Conservation (phyloP, 30 jellyfish, hydroid and myxozoan species). For the Aurelia aurita complex sp. Pacific region DNA sequence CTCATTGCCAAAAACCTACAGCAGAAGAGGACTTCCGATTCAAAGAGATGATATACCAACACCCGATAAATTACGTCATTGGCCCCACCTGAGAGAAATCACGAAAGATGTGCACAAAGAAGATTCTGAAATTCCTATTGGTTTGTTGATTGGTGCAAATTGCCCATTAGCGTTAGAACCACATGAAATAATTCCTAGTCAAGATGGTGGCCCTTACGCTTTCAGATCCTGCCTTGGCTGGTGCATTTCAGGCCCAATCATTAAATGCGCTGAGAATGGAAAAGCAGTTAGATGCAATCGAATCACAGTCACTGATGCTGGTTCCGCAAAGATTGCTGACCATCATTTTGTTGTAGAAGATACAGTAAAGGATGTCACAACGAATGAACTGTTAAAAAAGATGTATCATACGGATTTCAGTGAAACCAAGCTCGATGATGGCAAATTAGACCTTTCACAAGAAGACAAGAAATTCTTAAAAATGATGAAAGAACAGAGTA, state of each 20-base stretch:
- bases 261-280: not conserved
- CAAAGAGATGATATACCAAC: too few species aligned
- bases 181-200: conserved; percentile 11
- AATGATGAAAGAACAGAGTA: conserved; percentile 8
- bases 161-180: conserved; percentile 41
- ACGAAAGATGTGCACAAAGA: too few species aligned
- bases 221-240: conserved; percentile 23
- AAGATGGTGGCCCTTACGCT: conserved; percentile 33
- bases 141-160: conserved; percentile 32
- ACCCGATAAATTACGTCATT: too few species aligned
- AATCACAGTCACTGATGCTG: conserved; percentile 18
- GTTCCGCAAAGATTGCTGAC: not conserved
- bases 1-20: too few species aligned
- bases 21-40: too few species aligned
- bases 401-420: conserved; percentile 10
- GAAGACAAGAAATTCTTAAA: conserved; percentile 18
- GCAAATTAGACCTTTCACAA: not conserved
- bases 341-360: conserved; percentile 10
- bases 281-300: conserved; percentile 8
- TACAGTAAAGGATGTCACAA: conserved; percentile 14
- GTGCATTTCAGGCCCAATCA: conserved; percentile 32
- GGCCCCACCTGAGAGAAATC: too few species aligned
- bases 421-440: not conserved
- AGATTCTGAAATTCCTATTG: conserved; percentile 19
- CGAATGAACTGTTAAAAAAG: conserved; percentile 10